These are phyloP conservation scores for Rhinoraja longicauda DNA, from an alignment of 2,797 vertebrate species.

Conservation along the genomic window DNA sequence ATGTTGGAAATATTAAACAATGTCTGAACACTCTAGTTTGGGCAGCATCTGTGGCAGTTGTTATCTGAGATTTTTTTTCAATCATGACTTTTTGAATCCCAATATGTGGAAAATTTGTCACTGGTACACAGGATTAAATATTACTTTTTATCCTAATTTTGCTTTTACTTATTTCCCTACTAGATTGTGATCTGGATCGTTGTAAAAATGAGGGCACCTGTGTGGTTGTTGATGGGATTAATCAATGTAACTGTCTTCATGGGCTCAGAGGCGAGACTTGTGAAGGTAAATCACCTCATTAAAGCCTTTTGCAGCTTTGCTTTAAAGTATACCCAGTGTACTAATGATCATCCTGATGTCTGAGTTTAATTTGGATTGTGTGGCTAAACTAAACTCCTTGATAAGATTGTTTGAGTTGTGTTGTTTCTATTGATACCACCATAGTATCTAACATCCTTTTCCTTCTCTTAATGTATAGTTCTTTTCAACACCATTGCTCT, in stretches of 20 bases:
- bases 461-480: not conserved
- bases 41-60: too few relatives aligned
- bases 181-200: slow-evolving; percentile 6
- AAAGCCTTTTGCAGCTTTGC: not conserved
- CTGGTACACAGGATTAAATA: not conserved
- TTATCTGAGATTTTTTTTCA: too few relatives aligned
- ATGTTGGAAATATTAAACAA: too few relatives aligned
- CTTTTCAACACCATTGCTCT: not conserved
- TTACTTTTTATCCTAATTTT: not conserved
- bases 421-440: too few relatives aligned
- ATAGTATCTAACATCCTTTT: not conserved
- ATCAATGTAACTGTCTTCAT: slow-evolving; percentile 20
- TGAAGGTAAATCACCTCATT: not conserved
- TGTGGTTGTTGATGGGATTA: not conserved
- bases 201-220: slow-evolving; percentile 31
- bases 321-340: not conserved
- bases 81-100: too few relatives aligned
- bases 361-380: too few relatives aligned
- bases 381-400: too few relatives aligned
- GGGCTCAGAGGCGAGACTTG: slow-evolving; percentile 5
- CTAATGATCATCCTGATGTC: not conserved
- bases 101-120: too few relatives aligned
- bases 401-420: too few relatives aligned
- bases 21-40: too few relatives aligned
- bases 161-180: not conserved